Evolutionary conservation across 2,113 vertebrate genomes (phyloP), one percentile per base, ranked within the genome.

Genomic region (Epinephelus moara): DNA sequence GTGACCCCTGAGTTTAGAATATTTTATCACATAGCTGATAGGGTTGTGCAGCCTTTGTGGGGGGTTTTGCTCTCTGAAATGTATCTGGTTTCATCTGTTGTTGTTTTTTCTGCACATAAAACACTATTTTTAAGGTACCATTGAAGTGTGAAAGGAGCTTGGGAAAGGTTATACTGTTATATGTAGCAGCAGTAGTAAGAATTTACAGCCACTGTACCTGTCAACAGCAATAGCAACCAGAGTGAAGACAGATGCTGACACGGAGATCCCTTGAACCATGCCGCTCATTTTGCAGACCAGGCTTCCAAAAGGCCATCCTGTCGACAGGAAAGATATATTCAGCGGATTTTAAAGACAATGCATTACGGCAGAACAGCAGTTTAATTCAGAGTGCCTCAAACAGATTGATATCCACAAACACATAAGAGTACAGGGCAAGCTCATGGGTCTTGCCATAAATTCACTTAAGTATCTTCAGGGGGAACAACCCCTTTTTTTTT

Each of bases 231-330:
- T 98, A 2, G 97, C 97, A 14, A 98, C 97, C 76, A 99, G 95
- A 4, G 98, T 99, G 87, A 99, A 99, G 66, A 98, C 97, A 0
- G 98, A 99, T 15, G 97, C 96, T 0, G 97, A 97, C 40, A 99
- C 97, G 0, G 97, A 98, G 85, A 98, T 96, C 33, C 97, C 98
- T 84, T 99, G 98, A 40, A 98, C 95, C 94, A 97, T 96, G 17
- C 97, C 97, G 0, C 97, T 99, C 96, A 97, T 95, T 93, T 99
- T 99, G 94, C 97, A 99, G 75, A 97, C 95, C 72, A 96, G 91
- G 69, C 93, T 98, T 90, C 98, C 98, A 92, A 99, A 99, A 0
- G 98, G 98, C 98, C 98, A 99, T 17, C 98, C 98, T 99, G 92
- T 85, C 77, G 88, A 25, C 23, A 85, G 66, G 42, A 90, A 45